These are phyloP conservation scores for Xyliphius kryptos DNA, from an alignment of 2,113 vertebrate species.

Conservation along the genomic window DNA sequence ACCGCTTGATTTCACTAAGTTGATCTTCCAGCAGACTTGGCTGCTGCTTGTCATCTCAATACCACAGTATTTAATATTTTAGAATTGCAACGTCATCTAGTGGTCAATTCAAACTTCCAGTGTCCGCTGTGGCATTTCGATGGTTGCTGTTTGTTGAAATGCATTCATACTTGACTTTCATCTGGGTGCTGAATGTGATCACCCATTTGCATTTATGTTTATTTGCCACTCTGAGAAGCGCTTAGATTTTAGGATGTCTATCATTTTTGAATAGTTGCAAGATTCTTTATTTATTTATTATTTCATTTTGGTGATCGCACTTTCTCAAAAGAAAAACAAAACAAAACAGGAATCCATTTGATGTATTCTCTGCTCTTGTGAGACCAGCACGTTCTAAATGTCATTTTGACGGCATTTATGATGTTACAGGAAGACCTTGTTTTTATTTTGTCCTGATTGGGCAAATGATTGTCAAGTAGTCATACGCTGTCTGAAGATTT, in stretches of 20 bases:
- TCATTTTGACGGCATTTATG: conserved; percentile 14
- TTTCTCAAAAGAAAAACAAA: conserved; percentile 13
- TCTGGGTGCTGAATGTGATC: conserved; percentile 28
- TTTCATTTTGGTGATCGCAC: conserved; percentile 18
- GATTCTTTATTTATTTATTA: background rate
- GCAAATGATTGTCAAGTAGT: conserved; percentile 21
- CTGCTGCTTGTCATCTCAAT: conserved; percentile 38
- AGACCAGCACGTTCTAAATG: conserved; percentile 26
- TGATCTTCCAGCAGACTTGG: conserved; percentile 39
- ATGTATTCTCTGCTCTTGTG: conserved; percentile 24
- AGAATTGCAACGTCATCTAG: conserved; percentile 32
- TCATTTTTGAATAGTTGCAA: conserved; percentile 8
- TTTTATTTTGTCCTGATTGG: conserved; percentile 19
- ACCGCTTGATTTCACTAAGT: conserved; percentile 15
- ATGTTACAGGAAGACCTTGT: conserved; percentile 1
- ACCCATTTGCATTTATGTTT: conserved; percentile 27
- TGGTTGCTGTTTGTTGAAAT: conserved; percentile 18
- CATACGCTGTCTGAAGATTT: conserved; percentile 22
- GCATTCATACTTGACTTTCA: conserved; percentile 38
- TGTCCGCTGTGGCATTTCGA: conserved; percentile 34
- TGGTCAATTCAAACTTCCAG: conserved; percentile 23
- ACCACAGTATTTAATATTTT: conserved; percentile 41
- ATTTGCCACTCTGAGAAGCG: conserved; percentile 1
- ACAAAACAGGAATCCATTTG: conserved; percentile 13
- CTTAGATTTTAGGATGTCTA: conserved; percentile 7